Base-by-base conservation (phyloP, 1,140 invertebrate species). In the Drosophila quadrilineata region DNA sequence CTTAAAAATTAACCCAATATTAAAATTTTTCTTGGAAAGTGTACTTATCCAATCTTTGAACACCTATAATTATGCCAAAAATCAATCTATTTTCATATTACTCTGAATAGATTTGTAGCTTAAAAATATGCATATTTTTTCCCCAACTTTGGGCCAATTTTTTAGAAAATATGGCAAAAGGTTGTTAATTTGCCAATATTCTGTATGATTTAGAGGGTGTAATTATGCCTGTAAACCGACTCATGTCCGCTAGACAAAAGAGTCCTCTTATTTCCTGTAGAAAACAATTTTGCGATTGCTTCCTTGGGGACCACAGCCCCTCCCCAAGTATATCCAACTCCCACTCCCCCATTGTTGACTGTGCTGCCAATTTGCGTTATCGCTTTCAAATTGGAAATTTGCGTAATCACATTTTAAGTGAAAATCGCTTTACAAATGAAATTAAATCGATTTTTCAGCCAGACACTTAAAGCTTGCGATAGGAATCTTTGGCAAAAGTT, bases 301-400 rank as follows among this genome's bases (percentile, higher is more conserved):
- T 73, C 58, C 75, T 54, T 48, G 52, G 62, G 28, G 52, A 36
- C 41, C n/a, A 41, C 57, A 31, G 33, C 19, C 4, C 4, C 45
- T 26, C 24, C 49, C 22, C 24, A 3, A 35, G 38, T 17, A 19
- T 5, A 33, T 14, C 1, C 2, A 2, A 6, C 17, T 14, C 8
- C 14, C 2, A 17, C n/a, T n/a, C 2, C 6, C 17, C 33, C 19
- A 6, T 21, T 8, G 6, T 59, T 29, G 6, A 17, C 22, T 22
- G 9, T 10, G 59, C 54, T 58, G 76, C 72, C 76, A 80, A 84
- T 84, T 84, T 82, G 66, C 65, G 77, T 84, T 84, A 84, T 84
- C 77, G 73, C 74, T 84, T 84, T 84, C 70, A 77, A 84, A 84
- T 84, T 84, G 77, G 77, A 84, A 84, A 84, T 84, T 84, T 84